Base-by-base conservation (phyloP, 2,113 vertebrate species). In the Cinclus cinclus region DNA sequence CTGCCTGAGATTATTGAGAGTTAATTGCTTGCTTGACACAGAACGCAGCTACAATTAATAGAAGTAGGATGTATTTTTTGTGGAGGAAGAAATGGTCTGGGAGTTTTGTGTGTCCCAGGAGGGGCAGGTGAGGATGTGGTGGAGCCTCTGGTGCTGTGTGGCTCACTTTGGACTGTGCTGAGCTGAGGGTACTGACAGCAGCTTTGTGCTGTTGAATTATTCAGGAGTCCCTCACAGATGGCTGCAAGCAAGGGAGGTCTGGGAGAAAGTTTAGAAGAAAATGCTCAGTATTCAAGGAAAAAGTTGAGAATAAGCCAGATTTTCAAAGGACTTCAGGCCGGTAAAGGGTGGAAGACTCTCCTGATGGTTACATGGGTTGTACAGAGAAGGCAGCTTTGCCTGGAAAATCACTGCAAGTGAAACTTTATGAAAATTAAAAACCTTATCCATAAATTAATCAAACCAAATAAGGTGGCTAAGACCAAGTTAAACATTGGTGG, bases 171-270 rank as follows among this genome's bases (percentile, higher is more conserved):
- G 73, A 24, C 25, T 30, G n/a, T 2, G 6, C n/a, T 55, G n/a
- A 91, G 56, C n/a, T 4, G 16, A 82, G 77, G 44, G 60, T 46
- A 41, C 52, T 70, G 65, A 78, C 70, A 83, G 83, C 30, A 6
- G 1, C 58, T 94, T 90, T 94, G 87, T 71, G n/a, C 47, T 74
- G 6, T 8, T 92, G 74, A 95, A 91, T 93, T 93, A 95, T 96
- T 94, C 85, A 94, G 69, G 39, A 87, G 52, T 75, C 52, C 74
- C 92, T 95, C 94, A 94, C 70, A 93, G 86, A 90, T 75, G 74
- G 64, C 92, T 94, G 86, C 82, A 55, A 79, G 41, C 30, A 30
- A 67, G 56, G 60, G 13, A 89, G 47, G 31, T 44, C 65, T 11
- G 1, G 23, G 65, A 59, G 42, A 28, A 92, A 55, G 30, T 63